Conservation (phyloP, 1,140 invertebrate species). For the Limonius californicus region DNA sequence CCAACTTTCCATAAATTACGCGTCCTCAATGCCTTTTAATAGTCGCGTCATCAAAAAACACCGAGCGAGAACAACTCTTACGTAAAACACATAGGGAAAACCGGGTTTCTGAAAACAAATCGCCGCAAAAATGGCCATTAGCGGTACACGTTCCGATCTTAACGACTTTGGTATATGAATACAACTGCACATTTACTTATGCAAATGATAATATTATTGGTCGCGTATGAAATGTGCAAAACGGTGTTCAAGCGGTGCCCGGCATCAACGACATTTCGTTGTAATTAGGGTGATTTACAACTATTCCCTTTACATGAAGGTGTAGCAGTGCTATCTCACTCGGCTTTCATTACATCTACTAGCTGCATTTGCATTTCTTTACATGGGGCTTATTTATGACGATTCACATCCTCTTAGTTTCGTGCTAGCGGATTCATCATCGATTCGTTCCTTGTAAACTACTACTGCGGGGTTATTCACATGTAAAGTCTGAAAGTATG, state of each 20-base stretch:
- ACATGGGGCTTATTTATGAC: not conserved
- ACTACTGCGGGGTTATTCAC: too few species aligned
- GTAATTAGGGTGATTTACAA: conserved; percentile 12
- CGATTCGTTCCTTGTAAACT: not conserved
- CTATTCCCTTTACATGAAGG: not conserved
- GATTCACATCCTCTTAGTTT: not conserved
- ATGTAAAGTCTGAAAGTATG: too few species aligned
- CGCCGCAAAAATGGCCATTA: too few species aligned
- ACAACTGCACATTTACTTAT: not conserved
- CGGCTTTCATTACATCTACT: conserved; percentile 12
- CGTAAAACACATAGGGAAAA: too few species aligned
- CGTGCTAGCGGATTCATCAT: not conserved
- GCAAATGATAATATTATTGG: not conserved
- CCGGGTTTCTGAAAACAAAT: too few species aligned
- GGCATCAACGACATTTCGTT: not conserved
- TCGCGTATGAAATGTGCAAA: conserved; percentile 1
- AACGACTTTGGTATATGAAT: not conserved
- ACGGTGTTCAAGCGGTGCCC: not conserved
- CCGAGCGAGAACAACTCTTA: too few species aligned
- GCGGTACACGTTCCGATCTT: too few species aligned
- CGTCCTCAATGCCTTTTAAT: too few species aligned
- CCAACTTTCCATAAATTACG: too few species aligned
- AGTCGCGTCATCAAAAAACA: too few species aligned
- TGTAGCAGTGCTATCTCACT: conserved; percentile 6
- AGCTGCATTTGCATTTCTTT: conserved; percentile 16